Base-by-base conservation (phyloP, 1,140 invertebrate species). In the Gryon sp. region DNA sequence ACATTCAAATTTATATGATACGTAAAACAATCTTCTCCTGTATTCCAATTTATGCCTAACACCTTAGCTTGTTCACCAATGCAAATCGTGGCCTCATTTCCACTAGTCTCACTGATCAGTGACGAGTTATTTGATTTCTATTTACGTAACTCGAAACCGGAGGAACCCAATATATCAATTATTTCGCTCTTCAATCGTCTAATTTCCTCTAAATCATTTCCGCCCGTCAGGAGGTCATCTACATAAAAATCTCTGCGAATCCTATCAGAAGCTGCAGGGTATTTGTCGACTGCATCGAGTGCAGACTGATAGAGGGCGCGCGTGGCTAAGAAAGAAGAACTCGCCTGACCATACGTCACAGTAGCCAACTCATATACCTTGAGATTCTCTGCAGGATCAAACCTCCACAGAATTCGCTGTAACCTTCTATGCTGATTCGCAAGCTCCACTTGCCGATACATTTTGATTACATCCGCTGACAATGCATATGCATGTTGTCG, bases 301-400 rank as follows among this genome's bases (percentile, higher is more conserved):
- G 62, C 78, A 6, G 81, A 11, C 20, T 78, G 22, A 4, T 78
- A 48, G 0, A 84, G 28, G 8, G 15, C 36, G 18, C 79, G 26
- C 0, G 65, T 76, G 0, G 82, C 80, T 6, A 78, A 20, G 65
- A 74, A 84, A 0, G 80, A 70, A 6, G 78, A 72, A 18, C 43
- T 52, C 0, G 70, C 28, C 34, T 53, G 62, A 7, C 83, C 83
- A 57, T 76, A 70, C 2, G 53, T 70, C 0, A 70, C 66, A 0
- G 34, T 70, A 11, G 28, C 40, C 0, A 60, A 30, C 34, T 60
- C 45, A 12, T 52, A 60, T 5, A 9, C 18, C 19, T 36, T 41
- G 0, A 52, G n/a, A 0, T 18, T 15, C 9, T 19, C 16, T 5
- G 19, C 6, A 12, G 22, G 6, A 8, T 50, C 5, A 4, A 18